A percentile compares a stretch with the other conserved stretches of the same genome.
Conservation (phyloP, 2,113 vertebrate species). For the Melierax canorus region DNA sequence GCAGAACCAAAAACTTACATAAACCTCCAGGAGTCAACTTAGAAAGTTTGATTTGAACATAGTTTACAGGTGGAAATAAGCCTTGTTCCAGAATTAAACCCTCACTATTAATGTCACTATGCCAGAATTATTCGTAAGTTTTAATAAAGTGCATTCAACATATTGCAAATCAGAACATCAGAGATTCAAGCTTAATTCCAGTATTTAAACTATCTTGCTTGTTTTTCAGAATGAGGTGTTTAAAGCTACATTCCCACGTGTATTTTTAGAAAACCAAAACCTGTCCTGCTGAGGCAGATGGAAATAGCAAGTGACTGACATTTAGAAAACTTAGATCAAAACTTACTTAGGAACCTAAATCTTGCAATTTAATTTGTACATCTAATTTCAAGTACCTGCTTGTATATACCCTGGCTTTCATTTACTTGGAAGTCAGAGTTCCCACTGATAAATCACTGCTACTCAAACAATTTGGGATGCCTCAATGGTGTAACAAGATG, state of each 20-base stretch:
- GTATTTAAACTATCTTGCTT: background rate
- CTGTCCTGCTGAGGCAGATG: background rate
- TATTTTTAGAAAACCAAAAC: background rate
- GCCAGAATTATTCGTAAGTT: background rate
- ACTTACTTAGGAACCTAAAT: background rate
- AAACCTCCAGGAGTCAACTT: background rate
- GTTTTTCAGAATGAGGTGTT: background rate
- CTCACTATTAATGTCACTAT: background rate
- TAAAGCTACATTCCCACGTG: background rate
- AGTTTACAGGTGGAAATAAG: background rate
- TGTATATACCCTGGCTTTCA: background rate
- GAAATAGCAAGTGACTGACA: background rate
- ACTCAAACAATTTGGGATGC: background rate
- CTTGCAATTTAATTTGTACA: background rate
- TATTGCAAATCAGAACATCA: background rate
- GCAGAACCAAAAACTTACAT: background rate
- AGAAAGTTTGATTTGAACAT: background rate
- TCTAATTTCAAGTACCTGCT: background rate
- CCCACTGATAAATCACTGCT: background rate
- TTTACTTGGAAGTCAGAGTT: background rate
- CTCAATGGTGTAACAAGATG: background rate
- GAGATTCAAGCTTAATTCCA: background rate
- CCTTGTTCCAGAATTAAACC: background rate
- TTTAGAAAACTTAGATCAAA: background rate
- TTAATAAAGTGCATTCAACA: background rate